Evolutionary conservation across 2,113 vertebrate species (phyloP), one percentile per base, ranked within the genome.

Genomic region (Podarcis raffonei): DNA sequence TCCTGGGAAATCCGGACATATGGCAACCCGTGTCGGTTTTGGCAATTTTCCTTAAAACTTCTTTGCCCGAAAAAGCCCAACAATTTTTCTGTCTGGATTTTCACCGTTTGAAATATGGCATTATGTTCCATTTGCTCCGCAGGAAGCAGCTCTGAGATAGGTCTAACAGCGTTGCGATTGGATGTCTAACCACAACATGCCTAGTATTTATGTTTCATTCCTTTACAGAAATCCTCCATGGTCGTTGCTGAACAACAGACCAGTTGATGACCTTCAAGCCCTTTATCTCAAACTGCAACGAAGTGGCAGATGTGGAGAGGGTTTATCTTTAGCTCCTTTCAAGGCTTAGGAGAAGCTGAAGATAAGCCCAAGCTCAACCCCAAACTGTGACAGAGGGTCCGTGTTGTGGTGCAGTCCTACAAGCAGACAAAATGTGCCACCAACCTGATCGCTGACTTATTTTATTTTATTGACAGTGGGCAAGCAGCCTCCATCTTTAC

Each of bases 251-350:
- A 65, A 65, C 22, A 66, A 62, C 22, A 59, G 53, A 32, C 48
- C 83, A 62, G 25, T 74, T 75, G 71, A n/a, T 76, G 84, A 76
- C 72, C 69, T 76, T 85, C 72, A 30, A 13, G 59, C 32, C 53
- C 72, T 85, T 76, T 77, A 65, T 77, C 72, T 65, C 72, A 85
- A 37, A 77, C 15, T 86, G 35, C 35, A 35, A 65, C 4, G 59
- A 86, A 86, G 74, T 76, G 75, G 74, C 84, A 86, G 84, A 78
- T 86, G 84, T 68, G 27, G 18, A 78, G 35, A 37, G 27, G 9
- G 59, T 59, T 86, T 66, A 86, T 86, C 84, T 77, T 86, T 62
- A 86, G 84, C 84, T 68, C 23, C 62, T 86, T 86, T 78, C 74
- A 86, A 78, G 59, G 74, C 74, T 86, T 86, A 66, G 74, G 53